phyloP scores from a whole-genome alignment of 2,888 invertebrate species.

The Pheosia tremula region DNA sequence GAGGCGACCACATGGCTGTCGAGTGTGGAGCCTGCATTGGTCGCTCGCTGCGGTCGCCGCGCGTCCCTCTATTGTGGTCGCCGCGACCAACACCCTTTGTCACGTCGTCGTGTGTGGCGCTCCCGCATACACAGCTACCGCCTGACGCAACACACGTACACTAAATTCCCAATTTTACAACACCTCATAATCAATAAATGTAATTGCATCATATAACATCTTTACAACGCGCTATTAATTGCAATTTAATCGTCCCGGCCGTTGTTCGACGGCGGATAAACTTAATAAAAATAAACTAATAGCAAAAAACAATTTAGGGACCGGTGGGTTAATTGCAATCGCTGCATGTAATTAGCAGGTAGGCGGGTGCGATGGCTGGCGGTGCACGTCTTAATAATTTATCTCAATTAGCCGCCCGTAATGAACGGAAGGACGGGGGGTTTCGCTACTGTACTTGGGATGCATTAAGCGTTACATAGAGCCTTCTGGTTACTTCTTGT shows the following conservation, averaged over 20 bases:
- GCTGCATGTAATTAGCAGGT: constrained; percentile 77
- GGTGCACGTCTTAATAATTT: constrained; percentile 80
- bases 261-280: constrained; percentile 49
- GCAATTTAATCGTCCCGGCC: constrained; percentile 52
- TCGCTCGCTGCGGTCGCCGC: constrained; percentile 43
- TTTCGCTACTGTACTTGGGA: constrained; percentile 33
- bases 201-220: constrained; percentile 58
- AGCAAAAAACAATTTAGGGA: constrained; percentile 50
- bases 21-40: constrained; percentile 35
- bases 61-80: constrained; percentile 59
- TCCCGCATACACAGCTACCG: constrained; percentile 42
- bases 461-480: constrained; percentile 40
- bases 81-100: constrained; percentile 33
- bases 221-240: constrained; percentile 53
- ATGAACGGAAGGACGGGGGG: constrained; percentile 72
- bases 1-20: constrained; percentile 52
- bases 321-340: constrained; percentile 70
- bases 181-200: constrained; percentile 54
- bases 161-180: constrained; percentile 57
- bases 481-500: constrained; percentile 40
- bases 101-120: constrained; percentile 57
- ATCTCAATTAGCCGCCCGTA: constrained; percentile 80
- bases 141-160: constrained; percentile 43
- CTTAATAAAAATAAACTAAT: constrained; percentile 52
- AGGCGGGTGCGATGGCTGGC: constrained; percentile 69